Evolutionary conservation across 2,797 vertebrate species (phyloP).

Genomic region (Otolemur crassicaudatus): DNA sequence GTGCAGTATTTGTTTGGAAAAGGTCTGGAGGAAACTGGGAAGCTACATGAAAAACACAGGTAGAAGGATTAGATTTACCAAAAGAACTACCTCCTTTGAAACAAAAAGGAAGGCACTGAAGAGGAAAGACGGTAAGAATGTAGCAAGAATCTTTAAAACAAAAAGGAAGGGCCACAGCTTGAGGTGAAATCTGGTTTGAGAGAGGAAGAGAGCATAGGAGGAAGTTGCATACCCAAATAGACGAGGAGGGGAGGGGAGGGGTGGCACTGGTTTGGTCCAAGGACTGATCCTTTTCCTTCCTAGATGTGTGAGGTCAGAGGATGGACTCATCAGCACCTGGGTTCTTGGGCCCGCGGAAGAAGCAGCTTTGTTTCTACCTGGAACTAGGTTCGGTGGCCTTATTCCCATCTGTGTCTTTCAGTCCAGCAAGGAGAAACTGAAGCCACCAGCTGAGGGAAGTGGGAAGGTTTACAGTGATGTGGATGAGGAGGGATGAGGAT

Average conservation of each 20-base stretch:
- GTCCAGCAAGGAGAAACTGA: not conserved
- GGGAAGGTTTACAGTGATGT: not conserved
- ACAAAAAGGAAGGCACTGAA: conserved; percentile 16
- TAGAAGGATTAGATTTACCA: not conserved
- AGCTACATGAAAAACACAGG: not conserved
- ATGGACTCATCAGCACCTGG: not conserved
- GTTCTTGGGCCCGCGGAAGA: not conserved
- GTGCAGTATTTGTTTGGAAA: not conserved
- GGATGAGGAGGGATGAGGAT: not conserved
- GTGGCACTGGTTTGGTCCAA: not conserved
- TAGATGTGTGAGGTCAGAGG: not conserved
- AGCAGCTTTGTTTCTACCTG: not conserved
- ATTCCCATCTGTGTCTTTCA: not conserved
- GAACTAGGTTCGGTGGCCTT: not conserved
- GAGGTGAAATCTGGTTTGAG: not conserved
- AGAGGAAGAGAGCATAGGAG: not conserved
- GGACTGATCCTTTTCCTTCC: not conserved
- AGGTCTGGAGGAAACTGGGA: not conserved
- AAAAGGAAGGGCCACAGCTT: not conserved
- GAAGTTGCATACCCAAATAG: not conserved
- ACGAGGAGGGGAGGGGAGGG: not conserved
- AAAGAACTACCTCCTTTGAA: not conserved
- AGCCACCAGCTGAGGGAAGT: not conserved
- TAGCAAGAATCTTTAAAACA: not conserved
- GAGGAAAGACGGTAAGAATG: not conserved